Conservation (phyloP, 1,140 invertebrate genomes). For the Ectropis grisescens region DNA sequence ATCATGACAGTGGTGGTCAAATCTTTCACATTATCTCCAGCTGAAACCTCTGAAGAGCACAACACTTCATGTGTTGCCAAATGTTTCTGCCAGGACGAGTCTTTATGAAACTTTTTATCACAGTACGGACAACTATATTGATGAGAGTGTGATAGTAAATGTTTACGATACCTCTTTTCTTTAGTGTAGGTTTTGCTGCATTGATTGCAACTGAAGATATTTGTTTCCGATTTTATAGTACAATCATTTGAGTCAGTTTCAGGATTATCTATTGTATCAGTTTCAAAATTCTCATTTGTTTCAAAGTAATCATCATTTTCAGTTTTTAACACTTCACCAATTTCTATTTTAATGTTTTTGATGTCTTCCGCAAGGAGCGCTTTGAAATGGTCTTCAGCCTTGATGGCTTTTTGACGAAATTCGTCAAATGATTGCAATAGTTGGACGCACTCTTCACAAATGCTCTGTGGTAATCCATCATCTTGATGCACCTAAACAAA, state of each 20-base stretch:
- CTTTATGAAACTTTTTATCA: constrained; percentile 33
- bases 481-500: constrained; percentile 39
- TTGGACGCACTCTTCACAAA: constrained; percentile 51
- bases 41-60: no score
- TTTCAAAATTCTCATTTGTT: no score
- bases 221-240: no score
- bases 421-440: constrained; percentile 33
- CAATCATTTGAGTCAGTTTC: no score
- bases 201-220: constrained; percentile 11
- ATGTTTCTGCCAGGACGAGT: constrained; percentile 32
- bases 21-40: no score
- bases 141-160: constrained; percentile 22
- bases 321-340: constrained; percentile 13
- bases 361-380: constrained; percentile 12
- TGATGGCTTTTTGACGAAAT: constrained; percentile 43
- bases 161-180: constrained; percentile 28
- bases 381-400: constrained; percentile 36
- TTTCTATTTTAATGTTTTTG: constrained; percentile 26
- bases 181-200: constrained; percentile 27
- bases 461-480: constrained; percentile 55
- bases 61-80: constrained; percentile 22
- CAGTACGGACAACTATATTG: constrained; percentile 26
- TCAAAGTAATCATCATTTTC: constrained; percentile 22
- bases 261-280: no score
- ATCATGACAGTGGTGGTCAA: no score